Evolutionary conservation across 1,140 invertebrate species (phyloP).

Genomic region (Oncopeltus fasciatus): DNA sequence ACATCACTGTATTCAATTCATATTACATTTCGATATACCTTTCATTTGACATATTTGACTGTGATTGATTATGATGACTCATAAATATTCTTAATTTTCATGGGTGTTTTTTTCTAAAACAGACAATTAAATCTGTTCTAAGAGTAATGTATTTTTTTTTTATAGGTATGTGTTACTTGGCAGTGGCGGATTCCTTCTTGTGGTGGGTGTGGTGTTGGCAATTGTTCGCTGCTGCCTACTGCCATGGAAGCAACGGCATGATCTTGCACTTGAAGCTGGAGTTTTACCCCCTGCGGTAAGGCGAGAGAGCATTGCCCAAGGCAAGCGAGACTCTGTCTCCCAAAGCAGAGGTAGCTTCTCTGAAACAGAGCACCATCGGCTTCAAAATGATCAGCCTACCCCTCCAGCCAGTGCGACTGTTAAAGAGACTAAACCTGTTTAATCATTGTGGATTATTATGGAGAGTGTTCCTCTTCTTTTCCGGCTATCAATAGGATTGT

Average conservation of each 20-base stretch:
- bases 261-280: not conserved
- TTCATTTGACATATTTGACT: no score
- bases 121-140: no score
- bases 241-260: slow-evolving; percentile 21
- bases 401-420: no score
- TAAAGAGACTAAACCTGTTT: not conserved
- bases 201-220: slow-evolving; percentile 28
- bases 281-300: not conserved
- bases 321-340: not conserved
- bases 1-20: no score
- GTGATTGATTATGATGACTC: no score
- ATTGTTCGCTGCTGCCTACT: slow-evolving; percentile 25
- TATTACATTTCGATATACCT: no score
- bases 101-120: no score
- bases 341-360: not conserved
- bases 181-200: slow-evolving; percentile 28
- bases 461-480: no score
- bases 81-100: no score
- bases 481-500: no score
- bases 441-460: no score
- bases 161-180: slow-evolving; percentile 31
- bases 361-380: not conserved
- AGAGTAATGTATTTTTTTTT: not conserved
- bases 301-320: not conserved
- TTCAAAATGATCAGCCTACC: not conserved